Base-by-base conservation (phyloP, 2,888 invertebrate genomes). In the Cryptocheilus praepositus region DNA sequence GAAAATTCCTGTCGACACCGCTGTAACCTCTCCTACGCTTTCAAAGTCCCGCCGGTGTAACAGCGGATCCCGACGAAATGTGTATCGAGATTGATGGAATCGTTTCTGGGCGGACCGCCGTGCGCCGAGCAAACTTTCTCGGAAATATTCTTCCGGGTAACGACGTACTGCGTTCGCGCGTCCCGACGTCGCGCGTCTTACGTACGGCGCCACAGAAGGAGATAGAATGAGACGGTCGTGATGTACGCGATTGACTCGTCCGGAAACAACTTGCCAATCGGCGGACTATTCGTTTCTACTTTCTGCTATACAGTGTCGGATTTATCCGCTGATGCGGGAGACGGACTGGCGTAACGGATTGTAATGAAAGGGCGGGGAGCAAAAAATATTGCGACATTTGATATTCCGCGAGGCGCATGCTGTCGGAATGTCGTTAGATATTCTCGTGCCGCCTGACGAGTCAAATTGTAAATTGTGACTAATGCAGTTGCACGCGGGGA, bases 1-100 rank as follows among this genome's bases (percentile, higher is more conserved):
- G 68, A 68, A 71, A 78, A 78, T 76, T 78, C 76, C 68, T 71
- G 67, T 67, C 63, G 70, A 57, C 71, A 67, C 61, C 62, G 54
- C 61, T 75, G 77, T 71, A 68, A 68, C 54, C 56, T 44, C 18
- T 21, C 28, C 36, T 55, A 55, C 28, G 55, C 67, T 73, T 71
- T 61, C 64, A 64, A 36, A 36, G 36, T 36, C 49, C 18, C 49
- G n/a, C 49, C 49, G 49, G 49, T 16, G 18, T 49, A 18, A 49
- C 49, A 5, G 49, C 49, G n/a, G 18, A 49, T 49, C 49, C 16
- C 16, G 49, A 16, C 49, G 49, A 49, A 64, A 69, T 61, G 25
- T 58, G 36, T 54, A 52, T 43, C 63, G 54, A 45, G 53, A 61
- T 67, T 54, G 49, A 43, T 18, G 49, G 49, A 64, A 56, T 55